Evolutionary conservation across 2,113 vertebrate genomes (phyloP), one percentile per base, ranked within the genome.

Genomic region (Myotis brandtii): DNA sequence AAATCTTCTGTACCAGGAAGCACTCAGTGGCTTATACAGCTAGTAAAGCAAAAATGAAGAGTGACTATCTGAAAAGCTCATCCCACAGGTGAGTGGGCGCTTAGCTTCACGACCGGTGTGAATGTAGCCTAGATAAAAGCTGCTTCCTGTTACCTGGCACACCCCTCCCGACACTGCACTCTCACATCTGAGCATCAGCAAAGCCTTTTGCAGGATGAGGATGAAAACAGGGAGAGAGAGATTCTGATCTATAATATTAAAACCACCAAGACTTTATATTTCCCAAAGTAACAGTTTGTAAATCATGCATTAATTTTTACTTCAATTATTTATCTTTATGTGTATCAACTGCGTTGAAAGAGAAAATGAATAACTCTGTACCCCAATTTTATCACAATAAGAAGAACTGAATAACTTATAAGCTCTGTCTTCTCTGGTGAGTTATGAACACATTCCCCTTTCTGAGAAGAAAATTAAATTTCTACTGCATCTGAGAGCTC

Each of bases 391-490:
- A 97, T 97, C 96, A 97, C 89, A 96, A 89, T 37, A 79, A 97
- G 76, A 87, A 87, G 48, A 97, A 96, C 59, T 95, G 97, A 98
- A 95, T 98, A 97, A 97, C 93, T 95, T 97, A 97, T 52, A 76
- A 97, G 56, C 32, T 34, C 80, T 97, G 83, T 48, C 82, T 91
- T 46, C 96, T 96, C 90, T 97, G 88, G 1, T 98, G 96, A 98
- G 95, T 97, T 97, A 97, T 96, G 95, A 97, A 97, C 88, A 92
- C 82, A 66, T 85, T 96, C 52, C 85, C 82, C 20, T 87, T 97
- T 77, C 85, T 96, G 62, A 84, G 46, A 90, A 96, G 92, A 97
- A 98, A 97, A 98, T 98, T 98, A 97, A 98, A 98, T 97, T 97
- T 96, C 81, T 52, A 80, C 17, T 97, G 92, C 96, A 97, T 97